Base-by-base conservation (phyloP, 1,140 invertebrate species). In the Drosophila athabasca region DNA sequence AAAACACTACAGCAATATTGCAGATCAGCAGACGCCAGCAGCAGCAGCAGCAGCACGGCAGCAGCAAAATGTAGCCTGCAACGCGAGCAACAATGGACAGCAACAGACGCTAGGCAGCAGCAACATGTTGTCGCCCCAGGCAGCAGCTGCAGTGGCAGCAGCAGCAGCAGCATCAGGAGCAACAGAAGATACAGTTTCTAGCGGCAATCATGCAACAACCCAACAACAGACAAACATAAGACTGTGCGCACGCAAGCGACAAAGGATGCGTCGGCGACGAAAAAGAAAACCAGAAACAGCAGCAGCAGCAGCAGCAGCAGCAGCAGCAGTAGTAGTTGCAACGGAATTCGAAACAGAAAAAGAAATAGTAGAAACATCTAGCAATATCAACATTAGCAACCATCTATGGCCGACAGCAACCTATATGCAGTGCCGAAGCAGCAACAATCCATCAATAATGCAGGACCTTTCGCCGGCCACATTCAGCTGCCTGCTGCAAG, bases 231-330 rank as follows among this genome's bases (percentile, higher is more conserved):
- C 78, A 76, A 90, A 73, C 60, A 87, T 87, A 90, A 90, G 87
- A 90, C 87, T 90, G 87, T 90, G 82, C 79, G 69, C 76, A 90
- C 87, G 87, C 77, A 90, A 90, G 79, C 74, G 74, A 76, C 84
- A 87, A 83, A 77, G 87, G 77, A 87, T 90, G 67, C 83, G 88
- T 61, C 73, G 88, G 58, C 87, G 87, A 50, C 87, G 87, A 83
- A 90, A 88, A 90, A 81, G 87, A 85, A 85, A 89, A 90, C 62
- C 65, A 75, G 76, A 51, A 57, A 7, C 55, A 67, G 39, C 60
- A 60, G 17, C 39, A 61, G 49, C 65, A 65, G 39, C 66, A 65
- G 57, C 44, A 48, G 6, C 41, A 64, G 35, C 41, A 43, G n/a
- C 48, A 59, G 17, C 55, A 67, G 39, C 60, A 57, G 17, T 31